Conservation (phyloP, 2,113 vertebrate species). For the Theristicus caerulescens region DNA sequence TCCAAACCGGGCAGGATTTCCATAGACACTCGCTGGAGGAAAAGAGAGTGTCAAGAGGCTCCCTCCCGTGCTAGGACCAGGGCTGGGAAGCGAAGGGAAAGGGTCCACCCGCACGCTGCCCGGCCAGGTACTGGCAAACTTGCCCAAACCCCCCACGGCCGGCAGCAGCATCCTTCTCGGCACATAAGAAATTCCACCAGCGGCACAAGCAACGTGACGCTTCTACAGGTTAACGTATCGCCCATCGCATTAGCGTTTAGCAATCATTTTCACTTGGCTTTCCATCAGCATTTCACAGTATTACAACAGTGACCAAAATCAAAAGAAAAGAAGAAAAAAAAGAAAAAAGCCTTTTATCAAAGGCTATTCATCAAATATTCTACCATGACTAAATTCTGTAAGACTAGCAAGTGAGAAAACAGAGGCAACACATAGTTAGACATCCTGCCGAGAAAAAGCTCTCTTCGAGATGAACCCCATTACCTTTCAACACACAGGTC, state of each 20-base stretch:
- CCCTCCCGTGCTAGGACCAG: background rate
- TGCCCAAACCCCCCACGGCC: rapidly evolving
- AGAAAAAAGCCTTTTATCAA: background rate
- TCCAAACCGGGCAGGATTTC: background rate
- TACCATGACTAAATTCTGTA: conserved; percentile 33
- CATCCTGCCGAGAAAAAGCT: conserved; percentile 50
- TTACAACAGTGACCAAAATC: background rate
- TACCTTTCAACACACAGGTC: conserved; percentile 51
- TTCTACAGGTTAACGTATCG: background rate
- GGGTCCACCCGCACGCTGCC: background rate
- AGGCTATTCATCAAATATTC: conserved; percentile 31
- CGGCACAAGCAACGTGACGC: background rate
- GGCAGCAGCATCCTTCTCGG: background rate
- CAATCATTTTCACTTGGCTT: background rate
- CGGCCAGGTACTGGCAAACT: background rate
- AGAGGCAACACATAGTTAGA: conserved; percentile 12
- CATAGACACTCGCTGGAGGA: background rate
- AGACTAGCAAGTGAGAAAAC: conserved; percentile 34
- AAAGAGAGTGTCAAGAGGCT: background rate
- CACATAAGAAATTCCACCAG: background rate
- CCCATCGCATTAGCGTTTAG: background rate
- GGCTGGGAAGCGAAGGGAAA: background rate
- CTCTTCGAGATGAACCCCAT: conserved; percentile 44
- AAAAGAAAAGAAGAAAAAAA: background rate
- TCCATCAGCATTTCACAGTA: conserved; percentile 40